Base-by-base conservation (phyloP, 2,113 vertebrate species). In the Pelvicachromis taeniatus region DNA sequence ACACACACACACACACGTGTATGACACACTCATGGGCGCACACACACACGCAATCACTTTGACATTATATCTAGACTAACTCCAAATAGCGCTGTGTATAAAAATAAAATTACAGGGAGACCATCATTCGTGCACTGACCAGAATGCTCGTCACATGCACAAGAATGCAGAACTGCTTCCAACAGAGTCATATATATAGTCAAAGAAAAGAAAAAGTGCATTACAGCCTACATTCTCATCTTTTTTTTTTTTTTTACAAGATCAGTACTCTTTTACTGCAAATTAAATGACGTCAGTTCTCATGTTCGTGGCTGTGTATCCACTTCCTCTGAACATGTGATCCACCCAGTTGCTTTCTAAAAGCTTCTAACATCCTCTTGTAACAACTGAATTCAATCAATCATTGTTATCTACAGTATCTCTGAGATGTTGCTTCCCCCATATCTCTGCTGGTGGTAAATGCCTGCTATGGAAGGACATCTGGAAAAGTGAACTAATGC, bases 221-320 rank as follows among this genome's bases (percentile, higher is more conserved):
- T 5, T 8, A 65, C 23, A 54, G 17, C 21, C n/a, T 14, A 70
- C n/a, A 84, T 82, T 73, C 58, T 79, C 5, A 52, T 83, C 77
- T 86, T 83, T 87, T 85, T 88, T 89, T 86, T 83, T 87, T 85
- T 88, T 89, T 87, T 88, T 68, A 88, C 63, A 63, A 81, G 16
- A 17, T 21, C 33, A 85, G 40, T 59, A 26, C 56, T 86, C 42
- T 21, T 83, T 88, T 84, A 77, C 10, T 2, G 48, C 52, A 85
- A 53, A 31, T 77, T 9, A 84, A 65, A 77, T 93, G 86, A 93
- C 68, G 55, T 95, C 87, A 85, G 81, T 83, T 63, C 63, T 78
- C 63, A 40, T 78, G 16, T 38, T 17, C 10, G 33, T 91, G 88
- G 88, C 88, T 81, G 40, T 10, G 14, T 54, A 58, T 82, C 86